Evolutionary conservation across 2,888 invertebrate genomes (phyloP), one percentile per base, ranked within the genome.

Genomic region (Rhopalosiphum nymphaeae): DNA sequence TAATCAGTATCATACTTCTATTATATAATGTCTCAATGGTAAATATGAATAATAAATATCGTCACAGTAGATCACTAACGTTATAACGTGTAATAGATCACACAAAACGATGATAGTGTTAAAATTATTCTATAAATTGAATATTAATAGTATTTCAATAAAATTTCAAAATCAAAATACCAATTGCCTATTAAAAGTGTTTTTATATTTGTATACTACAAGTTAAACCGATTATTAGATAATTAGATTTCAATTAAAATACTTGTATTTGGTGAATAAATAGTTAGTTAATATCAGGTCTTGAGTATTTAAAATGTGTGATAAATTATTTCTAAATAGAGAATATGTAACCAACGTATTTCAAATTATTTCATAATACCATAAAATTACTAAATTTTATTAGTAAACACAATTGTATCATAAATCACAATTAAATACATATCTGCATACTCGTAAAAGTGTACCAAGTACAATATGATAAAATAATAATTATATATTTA

Each of bases 261-360:
- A 57, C 57, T 78, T 36, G 78, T 29, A 89, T 29, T 78, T 36
- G 7, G 78, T 78, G 36, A 36, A 78, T 78, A 36, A 78, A 67
- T 67, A 36, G 53, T 0, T 78, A 78, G 36, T 36, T 78, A 78
- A 78, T 78, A n/a, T 21, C 36, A 78, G 9, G 36, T 78, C 36
- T 78, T 21, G 21, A 78, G 78, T 9, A 36, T 36, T 78, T 36
- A 78, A 36, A 78, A 78, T 78, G 78, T 78, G 78, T 78, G 78
- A 21, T 57, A 61, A 42, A 29, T 61, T 61, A 44, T 44, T 89
- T 44, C 16, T 89, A 61, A 89, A 44, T n/a, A 3, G 44, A 9
- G 57, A 44, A n/a, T 25, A 89, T 56, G 61, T 44, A 89, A 89
- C 49, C 57, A 61, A 89, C 16, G 29, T 61, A 57, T 44, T 89